phyloP scores from a whole-genome alignment of 2,113 vertebrate genomes.

The Malaclemys terrapin region DNA sequence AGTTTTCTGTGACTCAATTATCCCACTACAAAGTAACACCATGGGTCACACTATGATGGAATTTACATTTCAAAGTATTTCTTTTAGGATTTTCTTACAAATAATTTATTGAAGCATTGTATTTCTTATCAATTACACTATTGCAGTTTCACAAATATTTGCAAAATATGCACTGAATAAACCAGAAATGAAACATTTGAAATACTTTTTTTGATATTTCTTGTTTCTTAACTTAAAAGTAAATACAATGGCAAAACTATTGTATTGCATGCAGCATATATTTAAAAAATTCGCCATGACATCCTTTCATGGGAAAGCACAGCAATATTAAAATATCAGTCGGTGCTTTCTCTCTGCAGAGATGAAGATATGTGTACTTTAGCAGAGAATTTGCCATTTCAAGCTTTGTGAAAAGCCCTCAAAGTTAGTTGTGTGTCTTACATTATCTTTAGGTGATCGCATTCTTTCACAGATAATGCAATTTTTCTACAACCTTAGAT shows the following conservation, averaged over 20 bases:
- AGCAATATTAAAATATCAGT: not conserved
- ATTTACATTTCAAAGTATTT: not conserved
- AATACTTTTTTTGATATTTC: not conserved
- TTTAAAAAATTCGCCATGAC: not conserved
- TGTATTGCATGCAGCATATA: not conserved
- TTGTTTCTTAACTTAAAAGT: conserved; percentile 12
- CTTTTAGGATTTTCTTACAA: not conserved
- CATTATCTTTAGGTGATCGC: accelerated
- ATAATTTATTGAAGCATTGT: not conserved
- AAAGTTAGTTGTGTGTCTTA: not conserved
- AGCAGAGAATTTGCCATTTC: conserved; percentile 5
- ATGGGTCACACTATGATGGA: not conserved
- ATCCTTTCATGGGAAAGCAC: not conserved
- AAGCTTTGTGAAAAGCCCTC: not conserved
- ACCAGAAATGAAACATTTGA: not conserved
- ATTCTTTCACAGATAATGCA: not conserved
- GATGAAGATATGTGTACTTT: not conserved
- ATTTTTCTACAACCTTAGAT: not conserved
- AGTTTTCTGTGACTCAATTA: not conserved
- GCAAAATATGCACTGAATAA: not conserved
- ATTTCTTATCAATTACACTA: not conserved
- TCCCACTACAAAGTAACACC: not conserved
- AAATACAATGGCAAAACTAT: not conserved
- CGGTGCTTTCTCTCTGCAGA: not conserved
- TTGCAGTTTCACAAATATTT: not conserved